Percentiles rank a stretch among this genome's conserved stretches.
phyloP scores from a whole-genome alignment of 1,140 invertebrate species.

The Musca vetustissima region DNA sequence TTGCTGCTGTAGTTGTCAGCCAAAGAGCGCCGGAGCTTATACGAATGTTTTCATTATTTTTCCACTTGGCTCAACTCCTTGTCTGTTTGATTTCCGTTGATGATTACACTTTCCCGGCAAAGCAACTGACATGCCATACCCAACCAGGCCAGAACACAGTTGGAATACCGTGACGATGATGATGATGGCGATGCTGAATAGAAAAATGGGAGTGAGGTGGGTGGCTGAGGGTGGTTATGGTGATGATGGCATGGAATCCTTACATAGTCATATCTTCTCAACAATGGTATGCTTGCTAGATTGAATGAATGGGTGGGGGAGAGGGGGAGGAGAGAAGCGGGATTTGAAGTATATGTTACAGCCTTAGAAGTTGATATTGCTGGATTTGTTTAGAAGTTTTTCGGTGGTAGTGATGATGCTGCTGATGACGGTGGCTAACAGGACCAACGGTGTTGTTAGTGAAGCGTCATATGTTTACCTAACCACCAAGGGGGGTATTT shows the following conservation, averaged over 20 bases:
- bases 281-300: too few species aligned
- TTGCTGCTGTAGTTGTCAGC: too few species aligned
- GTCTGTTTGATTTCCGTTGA: slow-evolving; percentile 52
- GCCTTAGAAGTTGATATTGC: too few species aligned
- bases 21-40: not conserved
- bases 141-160: slow-evolving; percentile 16
- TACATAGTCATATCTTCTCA: not conserved
- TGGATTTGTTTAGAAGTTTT: too few species aligned
- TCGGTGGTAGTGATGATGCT: not conserved
- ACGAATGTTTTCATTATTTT: slow-evolving; percentile 55
- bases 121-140: slow-evolving; percentile 26
- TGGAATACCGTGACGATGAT: slow-evolving; percentile 22
- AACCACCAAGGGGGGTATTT: not conserved
- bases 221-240: not conserved
- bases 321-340: too few species aligned
- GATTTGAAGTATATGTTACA: too few species aligned
- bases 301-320: too few species aligned
- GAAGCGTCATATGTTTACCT: not conserved
- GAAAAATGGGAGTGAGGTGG: too few species aligned
- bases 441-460: not conserved
- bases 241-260: not conserved
- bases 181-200: not conserved
- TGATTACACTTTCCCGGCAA: slow-evolving; percentile 36
- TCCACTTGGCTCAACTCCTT: slow-evolving; percentile 55
- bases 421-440: not conserved